A percentile compares a stretch with the other conserved stretches of the same genome.
These are phyloP conservation scores for Leucozona laternaria DNA, from an alignment of 2,888 invertebrate species.

Conservation along the genomic window DNA sequence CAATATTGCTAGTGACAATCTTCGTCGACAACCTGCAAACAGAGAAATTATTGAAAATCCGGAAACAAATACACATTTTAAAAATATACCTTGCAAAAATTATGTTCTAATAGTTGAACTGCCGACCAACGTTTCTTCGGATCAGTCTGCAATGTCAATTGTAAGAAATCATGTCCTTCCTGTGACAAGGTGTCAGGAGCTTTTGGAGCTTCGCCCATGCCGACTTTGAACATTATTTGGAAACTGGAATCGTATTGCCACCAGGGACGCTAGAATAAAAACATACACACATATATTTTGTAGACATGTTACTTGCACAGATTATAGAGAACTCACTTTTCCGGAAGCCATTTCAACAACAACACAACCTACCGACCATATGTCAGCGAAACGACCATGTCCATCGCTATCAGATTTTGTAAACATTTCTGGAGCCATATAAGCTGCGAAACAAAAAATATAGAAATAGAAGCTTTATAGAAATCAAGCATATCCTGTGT, in stretches of 20 bases:
- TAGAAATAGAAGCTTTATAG: background rate
- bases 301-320: background rate
- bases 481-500: constrained; percentile 50
- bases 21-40: constrained; percentile 80
- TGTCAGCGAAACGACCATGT: constrained; percentile 96
- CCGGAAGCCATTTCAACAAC: constrained; percentile 98
- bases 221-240: constrained; percentile 98
- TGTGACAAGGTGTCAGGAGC: constrained; percentile 90
- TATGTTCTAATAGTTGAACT: constrained; percentile 88
- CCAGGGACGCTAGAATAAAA: constrained; percentile 91
- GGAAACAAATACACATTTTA: background rate
- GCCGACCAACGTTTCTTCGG: constrained; percentile 90
- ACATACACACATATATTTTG: background rate
- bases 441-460: constrained; percentile 86
- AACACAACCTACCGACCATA: constrained; percentile 98
- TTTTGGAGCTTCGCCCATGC: constrained; percentile 94
- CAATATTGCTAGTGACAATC: constrained; percentile 80
- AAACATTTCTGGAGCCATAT: constrained; percentile 98
- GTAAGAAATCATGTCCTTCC: constrained; percentile 93
- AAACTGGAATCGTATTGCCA: constrained; percentile 95
- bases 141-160: constrained; percentile 92
- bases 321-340: constrained; percentile 85
- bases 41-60: background rate
- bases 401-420: constrained; percentile 90
- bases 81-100: constrained; percentile 88